Evolutionary conservation across 1,140 invertebrate species (phyloP).

Genomic region (Bombus turneri): DNA sequence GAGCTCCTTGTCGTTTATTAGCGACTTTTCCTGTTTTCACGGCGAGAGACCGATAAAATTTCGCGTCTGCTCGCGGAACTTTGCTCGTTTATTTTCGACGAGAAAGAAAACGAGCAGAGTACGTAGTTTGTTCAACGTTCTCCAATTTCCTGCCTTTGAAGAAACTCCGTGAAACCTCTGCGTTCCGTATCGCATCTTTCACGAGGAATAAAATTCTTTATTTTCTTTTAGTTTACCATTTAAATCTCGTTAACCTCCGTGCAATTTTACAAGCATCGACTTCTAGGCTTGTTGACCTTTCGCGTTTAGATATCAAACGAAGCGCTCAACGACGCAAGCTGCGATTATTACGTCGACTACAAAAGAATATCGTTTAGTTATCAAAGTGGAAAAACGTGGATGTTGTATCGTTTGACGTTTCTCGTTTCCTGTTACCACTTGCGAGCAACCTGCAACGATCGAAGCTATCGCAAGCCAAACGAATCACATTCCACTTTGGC

Average conservation of each 20-base stretch:
- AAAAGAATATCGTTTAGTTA: neutral
- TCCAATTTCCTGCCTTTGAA: neutral
- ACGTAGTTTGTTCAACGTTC: neutral
- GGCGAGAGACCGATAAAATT: neutral
- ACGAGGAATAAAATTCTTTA: neutral
- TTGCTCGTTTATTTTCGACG: neutral
- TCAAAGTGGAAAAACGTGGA: no score
- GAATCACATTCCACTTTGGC: neutral
- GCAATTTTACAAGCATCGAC: neutral
- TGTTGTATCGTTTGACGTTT: neutral
- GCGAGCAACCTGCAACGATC: no score
- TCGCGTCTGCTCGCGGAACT: neutral
- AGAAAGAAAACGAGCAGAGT: neutral
- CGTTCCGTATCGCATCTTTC: neutral
- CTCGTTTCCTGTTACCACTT: neutral
- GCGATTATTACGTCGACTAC: slow-evolving; percentile 4
- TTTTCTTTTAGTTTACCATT: neutral
- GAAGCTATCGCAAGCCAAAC: neutral
- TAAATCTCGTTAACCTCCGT: neutral
- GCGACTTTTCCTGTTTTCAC: neutral
- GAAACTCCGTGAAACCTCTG: neutral
- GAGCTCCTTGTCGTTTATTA: neutral
- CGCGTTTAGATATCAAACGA: no score
- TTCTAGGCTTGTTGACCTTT: neutral
- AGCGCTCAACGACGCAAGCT: neutral